Conservation (phyloP, 2,888 invertebrate species). For the Dicranocentrus wangi region DNA sequence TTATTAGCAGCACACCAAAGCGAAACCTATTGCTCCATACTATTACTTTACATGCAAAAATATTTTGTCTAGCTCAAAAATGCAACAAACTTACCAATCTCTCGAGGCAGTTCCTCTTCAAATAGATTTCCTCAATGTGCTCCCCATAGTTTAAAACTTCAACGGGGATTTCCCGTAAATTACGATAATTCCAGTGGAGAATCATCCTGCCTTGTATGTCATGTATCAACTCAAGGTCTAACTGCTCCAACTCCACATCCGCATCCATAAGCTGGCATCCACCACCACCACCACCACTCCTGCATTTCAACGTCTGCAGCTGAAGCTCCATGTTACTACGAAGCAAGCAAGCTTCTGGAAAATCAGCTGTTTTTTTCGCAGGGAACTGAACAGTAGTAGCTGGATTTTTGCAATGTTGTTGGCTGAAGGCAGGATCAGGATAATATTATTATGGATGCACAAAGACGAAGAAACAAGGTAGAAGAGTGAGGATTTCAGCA, state of each 20-base stretch:
- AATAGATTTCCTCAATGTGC: conserved; percentile 75
- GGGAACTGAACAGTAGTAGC: too few species aligned
- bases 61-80: too few species aligned
- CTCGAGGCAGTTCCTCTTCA: conserved; percentile 75
- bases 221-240: conserved; percentile 74
- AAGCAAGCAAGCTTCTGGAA: not conserved
- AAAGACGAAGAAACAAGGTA: too few species aligned
- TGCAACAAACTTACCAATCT: conserved; percentile 67
- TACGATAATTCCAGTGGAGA: conserved; percentile 76
- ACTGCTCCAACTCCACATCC: not conserved
- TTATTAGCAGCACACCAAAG: too few species aligned
- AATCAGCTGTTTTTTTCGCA: not conserved
- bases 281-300: too few species aligned
- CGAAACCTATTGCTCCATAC: too few species aligned
- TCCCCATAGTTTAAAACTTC: conserved; percentile 74
- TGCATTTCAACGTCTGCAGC: too few species aligned
- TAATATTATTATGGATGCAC: too few species aligned
- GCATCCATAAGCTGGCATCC: too few species aligned
- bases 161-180: conserved; percentile 74
- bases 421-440: too few species aligned
- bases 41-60: not conserved
- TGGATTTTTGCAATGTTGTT: too few species aligned
- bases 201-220: conserved; percentile 75
- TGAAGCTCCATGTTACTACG: not conserved
- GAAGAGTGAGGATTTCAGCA: too few species aligned